phyloP scores from a whole-genome alignment of 2,113 vertebrate species.

The Climacteris rufus region DNA sequence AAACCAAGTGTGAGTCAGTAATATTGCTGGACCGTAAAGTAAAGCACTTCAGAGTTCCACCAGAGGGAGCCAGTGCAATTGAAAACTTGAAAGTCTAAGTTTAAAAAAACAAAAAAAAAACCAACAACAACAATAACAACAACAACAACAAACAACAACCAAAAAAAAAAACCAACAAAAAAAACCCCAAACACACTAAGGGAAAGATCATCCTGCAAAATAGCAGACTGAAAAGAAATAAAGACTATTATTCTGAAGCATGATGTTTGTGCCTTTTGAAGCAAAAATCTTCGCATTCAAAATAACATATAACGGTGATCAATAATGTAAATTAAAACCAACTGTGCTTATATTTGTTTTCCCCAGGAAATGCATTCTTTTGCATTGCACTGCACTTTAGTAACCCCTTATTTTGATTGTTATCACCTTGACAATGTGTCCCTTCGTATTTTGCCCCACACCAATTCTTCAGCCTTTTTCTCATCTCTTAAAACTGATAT shows the following conservation, averaged over 20 bases:
- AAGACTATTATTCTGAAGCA: not conserved
- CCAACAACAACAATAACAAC: no score
- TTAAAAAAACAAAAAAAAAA: not conserved
- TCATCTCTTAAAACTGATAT: not conserved
- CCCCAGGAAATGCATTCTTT: not conserved
- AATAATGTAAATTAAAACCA: not conserved
- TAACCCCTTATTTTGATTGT: not conserved
- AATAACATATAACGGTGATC: not conserved
- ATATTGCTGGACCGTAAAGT: not conserved
- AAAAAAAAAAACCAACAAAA: not conserved
- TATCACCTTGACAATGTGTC: not conserved
- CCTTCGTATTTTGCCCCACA: not conserved
- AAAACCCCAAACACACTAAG: not conserved
- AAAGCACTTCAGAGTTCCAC: not conserved
- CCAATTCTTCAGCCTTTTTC: not conserved
- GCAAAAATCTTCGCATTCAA: not conserved
- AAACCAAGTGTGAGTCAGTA: not conserved
- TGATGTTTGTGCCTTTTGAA: not conserved
- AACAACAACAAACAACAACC: no score
- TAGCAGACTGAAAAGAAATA: not conserved
- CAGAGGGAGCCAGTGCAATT: constrained; percentile 40
- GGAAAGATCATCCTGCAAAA: not conserved
- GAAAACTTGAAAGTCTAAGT: not conserved
- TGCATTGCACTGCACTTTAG: not conserved
- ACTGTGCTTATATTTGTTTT: not conserved